Conservation (phyloP, 2,888 invertebrate species). For the Alentia gelatinosa region DNA sequence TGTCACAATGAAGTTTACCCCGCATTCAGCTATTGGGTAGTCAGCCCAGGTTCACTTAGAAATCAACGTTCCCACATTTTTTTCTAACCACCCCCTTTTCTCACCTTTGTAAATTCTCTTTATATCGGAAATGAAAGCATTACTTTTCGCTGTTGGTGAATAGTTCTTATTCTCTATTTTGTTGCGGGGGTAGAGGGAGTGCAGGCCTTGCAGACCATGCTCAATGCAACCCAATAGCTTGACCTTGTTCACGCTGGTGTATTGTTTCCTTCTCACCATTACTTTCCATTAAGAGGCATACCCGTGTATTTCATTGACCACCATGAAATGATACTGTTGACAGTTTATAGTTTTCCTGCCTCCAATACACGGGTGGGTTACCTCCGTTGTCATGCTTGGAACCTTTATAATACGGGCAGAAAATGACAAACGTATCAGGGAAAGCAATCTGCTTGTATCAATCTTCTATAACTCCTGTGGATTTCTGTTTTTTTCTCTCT, state of each 20-base stretch:
- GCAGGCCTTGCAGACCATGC: not conserved
- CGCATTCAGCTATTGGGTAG: not conserved
- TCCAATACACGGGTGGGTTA: not conserved
- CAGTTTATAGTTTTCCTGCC: not conserved
- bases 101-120: too few relatives aligned
- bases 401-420: too few relatives aligned
- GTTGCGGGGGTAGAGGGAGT: not conserved
- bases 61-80: not conserved
- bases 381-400: too few relatives aligned
- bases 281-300: not conserved
- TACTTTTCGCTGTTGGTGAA: too few relatives aligned
- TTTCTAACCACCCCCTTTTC: too few relatives aligned
- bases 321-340: not conserved
- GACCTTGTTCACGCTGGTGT: not conserved
- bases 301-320: not conserved
- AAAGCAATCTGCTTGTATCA: not conserved
- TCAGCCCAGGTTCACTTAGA: not conserved
- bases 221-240: not conserved
- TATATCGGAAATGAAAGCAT: too few relatives aligned
- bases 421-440: not conserved
- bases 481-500: not conserved
- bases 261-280: slow-evolving; percentile 19
- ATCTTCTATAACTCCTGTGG: not conserved
- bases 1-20: too few relatives aligned
- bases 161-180: not conserved